Evolutionary conservation across 2,888 invertebrate species (phyloP), one percentile per base, ranked within the genome.

Genomic region (Muscina levida): DNA sequence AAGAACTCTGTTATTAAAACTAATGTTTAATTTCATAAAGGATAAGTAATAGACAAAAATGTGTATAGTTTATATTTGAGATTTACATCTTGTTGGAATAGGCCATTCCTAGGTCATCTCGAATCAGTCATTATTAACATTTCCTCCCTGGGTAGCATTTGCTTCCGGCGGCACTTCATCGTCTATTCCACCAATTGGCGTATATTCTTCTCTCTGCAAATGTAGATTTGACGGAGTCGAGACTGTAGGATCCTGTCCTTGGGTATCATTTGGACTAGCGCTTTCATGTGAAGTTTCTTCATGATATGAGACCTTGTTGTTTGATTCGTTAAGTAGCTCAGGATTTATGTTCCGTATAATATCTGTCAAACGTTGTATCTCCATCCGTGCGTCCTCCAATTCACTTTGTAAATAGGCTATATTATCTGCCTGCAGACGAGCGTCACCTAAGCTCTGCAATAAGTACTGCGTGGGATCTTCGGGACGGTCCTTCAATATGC

Each of bases 391-490:
- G 46, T 86, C 85, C 11, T 87, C 87, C 4, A 90, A 70, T 70
- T 90, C 88, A 57, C 83, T 83, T 74, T 88, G 85, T 8, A 91
- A 79, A 15, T 86, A 85, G 17, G 87, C 86, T 71, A 88, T 86
- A 77, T 87, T 87, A 67, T 89, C 87, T 1, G 84, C 83, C 72
- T 90, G 89, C 44, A 87, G 84, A 0, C 87, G 83, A 8, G 87
- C 84, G 37, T 87, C 87, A 0, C 90, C 90, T 57, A 90, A 85
- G 79, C 90, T 87, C 15, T 85, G 84, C 0, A 86, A 84, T 39
- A 90, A 86, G 83, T 87, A 91, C 59, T 89, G 87, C 74, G 91
- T 85, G 1, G 90, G 89, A 82, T 90, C 86, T 82, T 89, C 89
- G 0, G 90, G 90, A 8, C 87, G 85, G 75, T 87, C 88, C 72